phyloP scores from a whole-genome alignment of 2,113 vertebrate genomes.

The Corythornis vintsioides region DNA sequence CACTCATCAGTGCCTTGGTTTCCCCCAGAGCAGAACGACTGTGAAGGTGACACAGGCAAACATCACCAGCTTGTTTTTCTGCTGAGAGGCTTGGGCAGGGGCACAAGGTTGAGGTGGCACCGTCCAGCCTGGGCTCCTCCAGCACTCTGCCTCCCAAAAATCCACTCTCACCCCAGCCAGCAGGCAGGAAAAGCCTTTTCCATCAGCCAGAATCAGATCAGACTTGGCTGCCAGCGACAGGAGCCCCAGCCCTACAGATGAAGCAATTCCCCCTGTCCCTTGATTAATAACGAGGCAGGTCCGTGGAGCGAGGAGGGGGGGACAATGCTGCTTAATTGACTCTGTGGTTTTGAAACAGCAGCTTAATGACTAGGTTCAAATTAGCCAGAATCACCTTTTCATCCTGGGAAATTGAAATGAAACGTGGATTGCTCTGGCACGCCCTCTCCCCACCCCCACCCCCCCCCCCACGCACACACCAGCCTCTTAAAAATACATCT shows the following conservation, averaged over 20 bases:
- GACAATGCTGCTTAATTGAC: not conserved
- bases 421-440: not conserved
- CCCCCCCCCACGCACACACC: rapidly evolving
- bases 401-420: not conserved
- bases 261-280: slow-evolving; percentile 17
- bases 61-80: not conserved
- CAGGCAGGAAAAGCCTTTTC: not conserved
- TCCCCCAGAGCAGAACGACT: not conserved
- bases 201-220: not conserved
- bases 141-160: not conserved
- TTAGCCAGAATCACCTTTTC: slow-evolving; percentile 38
- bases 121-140: not conserved
- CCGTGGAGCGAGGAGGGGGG: not conserved
- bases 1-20: not conserved
- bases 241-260: not conserved
- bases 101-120: not conserved
- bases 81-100: not conserved
- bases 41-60: rapidly evolving
- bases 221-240: not conserved
- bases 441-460: not conserved
- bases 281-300: not conserved
- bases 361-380: slow-evolving; percentile 32
- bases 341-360: not conserved
- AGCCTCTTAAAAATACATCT: not conserved
- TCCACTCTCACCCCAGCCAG: not conserved